phyloP scores from a whole-genome alignment of 2,888 invertebrate species.

The Scaptomyza cyrtandrae region DNA sequence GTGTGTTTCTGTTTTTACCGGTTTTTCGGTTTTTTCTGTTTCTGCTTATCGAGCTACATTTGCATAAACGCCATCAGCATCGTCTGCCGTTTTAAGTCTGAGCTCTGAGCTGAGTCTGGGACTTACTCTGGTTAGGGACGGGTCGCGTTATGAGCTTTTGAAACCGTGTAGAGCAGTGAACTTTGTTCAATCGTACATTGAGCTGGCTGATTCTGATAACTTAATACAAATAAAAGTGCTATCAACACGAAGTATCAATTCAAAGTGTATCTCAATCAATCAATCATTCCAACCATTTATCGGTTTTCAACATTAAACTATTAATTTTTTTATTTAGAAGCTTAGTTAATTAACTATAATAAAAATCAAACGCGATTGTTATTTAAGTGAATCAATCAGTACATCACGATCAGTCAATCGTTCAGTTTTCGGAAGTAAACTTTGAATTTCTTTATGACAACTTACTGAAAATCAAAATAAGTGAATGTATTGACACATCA shows the following conservation, averaged over 20 bases:
- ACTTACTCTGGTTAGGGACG: conserved; percentile 24
- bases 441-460: too few relatives aligned
- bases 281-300: background rate
- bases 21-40: conserved; percentile 39
- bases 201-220: background rate
- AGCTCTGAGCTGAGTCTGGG: conserved; percentile 35
- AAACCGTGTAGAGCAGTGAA: conserved; percentile 35
- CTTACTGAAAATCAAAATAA: too few relatives aligned
- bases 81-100: conserved; percentile 39
- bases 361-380: too few relatives aligned
- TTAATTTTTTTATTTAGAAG: background rate
- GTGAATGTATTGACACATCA: background rate
- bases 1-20: conserved; percentile 38
- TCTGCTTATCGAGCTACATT: conserved; percentile 56
- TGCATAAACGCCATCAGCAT: conserved; percentile 63
- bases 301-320: background rate
- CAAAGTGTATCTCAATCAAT: background rate
- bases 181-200: conserved; percentile 23
- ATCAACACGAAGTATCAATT: background rate
- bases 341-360: too few relatives aligned
- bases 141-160: conserved; percentile 48
- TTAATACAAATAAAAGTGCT: background rate
- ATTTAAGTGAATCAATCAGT: too few relatives aligned
- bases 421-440: too few relatives aligned
- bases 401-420: background rate